Conservation (phyloP, 1,140 invertebrate genomes). For the Helicoverpa zea region DNA sequence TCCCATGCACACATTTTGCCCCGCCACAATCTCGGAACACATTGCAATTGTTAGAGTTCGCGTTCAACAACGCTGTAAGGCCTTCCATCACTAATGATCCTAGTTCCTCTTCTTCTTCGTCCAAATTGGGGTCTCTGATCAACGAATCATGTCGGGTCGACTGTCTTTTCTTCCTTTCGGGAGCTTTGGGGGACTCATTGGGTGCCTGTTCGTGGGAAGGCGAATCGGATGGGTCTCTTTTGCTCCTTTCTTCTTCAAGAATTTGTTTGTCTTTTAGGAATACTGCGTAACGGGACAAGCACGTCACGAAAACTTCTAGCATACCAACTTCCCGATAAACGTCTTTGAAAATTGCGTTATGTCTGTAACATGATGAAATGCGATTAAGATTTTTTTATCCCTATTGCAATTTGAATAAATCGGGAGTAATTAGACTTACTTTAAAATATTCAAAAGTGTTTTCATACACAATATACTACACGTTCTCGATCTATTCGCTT, state of each 20-base stretch:
- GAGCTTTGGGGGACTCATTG: constrained; percentile 74
- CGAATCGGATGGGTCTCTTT: constrained; percentile 62
- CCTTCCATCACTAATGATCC: constrained; percentile 96
- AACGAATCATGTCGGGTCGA: constrained; percentile 83
- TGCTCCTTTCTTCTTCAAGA: constrained; percentile 75
- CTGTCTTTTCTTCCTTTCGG: constrained; percentile 76
- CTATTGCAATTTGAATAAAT: too few species aligned
- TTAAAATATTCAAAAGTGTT: constrained; percentile 95
- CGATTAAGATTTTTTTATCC: too few species aligned
- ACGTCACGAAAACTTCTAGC: constrained; percentile 98
- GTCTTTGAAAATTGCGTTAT: constrained; percentile 98
- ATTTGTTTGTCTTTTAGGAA: constrained; percentile 91
- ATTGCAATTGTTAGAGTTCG: constrained; percentile 95
- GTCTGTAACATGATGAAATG: constrained; percentile 86
- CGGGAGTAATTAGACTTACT: constrained; percentile 83
- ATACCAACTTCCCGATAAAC: constrained; percentile 99
- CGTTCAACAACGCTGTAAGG: constrained; percentile 92
- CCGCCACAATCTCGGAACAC: constrained; percentile 97
- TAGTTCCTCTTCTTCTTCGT: constrained; percentile 91
- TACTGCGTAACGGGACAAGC: constrained; percentile 94
- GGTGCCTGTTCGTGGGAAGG: constrained; percentile 37
- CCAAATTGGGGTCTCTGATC: constrained; percentile 81
- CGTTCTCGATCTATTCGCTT: constrained; percentile 92
- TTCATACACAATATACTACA: constrained; percentile 96
- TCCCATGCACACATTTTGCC: constrained; percentile 95